Evolutionary conservation across 2,113 vertebrate genomes (phyloP).

Genomic region (Balaeniceps rex): DNA sequence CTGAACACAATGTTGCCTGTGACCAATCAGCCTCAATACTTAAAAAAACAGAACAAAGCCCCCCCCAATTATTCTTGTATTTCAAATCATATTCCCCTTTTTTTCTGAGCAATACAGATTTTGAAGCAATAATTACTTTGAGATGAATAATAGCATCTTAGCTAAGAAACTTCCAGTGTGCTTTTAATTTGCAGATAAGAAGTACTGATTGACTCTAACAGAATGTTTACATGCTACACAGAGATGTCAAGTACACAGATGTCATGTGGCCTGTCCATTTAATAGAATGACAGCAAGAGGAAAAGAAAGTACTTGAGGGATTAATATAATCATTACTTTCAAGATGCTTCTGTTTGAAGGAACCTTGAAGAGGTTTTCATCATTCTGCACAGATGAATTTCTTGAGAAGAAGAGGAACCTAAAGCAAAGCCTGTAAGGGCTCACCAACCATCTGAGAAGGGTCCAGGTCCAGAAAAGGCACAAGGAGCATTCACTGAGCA

Average conservation of each 20-base stretch:
- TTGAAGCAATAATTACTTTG: neutral
- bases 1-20: neutral
- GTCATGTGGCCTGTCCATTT: neutral
- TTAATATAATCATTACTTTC: neutral
- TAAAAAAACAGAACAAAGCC: neutral
- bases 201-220: neutral
- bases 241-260: neutral
- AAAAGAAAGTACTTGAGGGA: neutral
- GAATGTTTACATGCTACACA: neutral
- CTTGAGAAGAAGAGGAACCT: neutral
- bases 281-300: neutral
- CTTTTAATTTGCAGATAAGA: neutral
- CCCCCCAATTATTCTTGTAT: neutral
- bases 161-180: neutral
- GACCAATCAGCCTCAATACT: neutral
- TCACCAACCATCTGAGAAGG: neutral
- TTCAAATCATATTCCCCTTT: neutral
- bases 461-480: neutral
- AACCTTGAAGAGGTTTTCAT: neutral
- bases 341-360: constrained; percentile 2
- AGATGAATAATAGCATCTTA: neutral
- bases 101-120: neutral
- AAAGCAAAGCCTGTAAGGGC: neutral
- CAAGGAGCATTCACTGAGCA: neutral
- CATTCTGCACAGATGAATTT: neutral